Evolutionary conservation across 2,113 vertebrate genomes (phyloP).

Genomic region (Burhinus bistriatus): DNA sequence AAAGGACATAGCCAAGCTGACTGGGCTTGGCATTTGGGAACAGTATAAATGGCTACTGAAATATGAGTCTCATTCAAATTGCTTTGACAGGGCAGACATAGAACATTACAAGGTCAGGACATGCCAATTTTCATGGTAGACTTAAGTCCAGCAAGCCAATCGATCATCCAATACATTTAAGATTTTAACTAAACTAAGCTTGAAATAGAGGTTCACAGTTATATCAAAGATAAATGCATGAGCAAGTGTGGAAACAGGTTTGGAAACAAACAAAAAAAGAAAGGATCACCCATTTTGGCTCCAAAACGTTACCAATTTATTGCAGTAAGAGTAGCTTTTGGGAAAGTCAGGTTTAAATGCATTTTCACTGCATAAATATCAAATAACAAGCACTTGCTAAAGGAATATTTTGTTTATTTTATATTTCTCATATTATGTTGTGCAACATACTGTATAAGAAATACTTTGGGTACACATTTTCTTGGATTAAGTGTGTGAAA

Average conservation of each 20-base stretch:
- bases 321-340: not conserved
- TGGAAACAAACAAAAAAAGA: not conserved
- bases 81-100: not conserved
- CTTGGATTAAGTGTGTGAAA: not conserved
- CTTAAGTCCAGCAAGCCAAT: not conserved
- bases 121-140: slow-evolving; percentile 5
- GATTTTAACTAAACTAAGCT: slow-evolving; percentile 40
- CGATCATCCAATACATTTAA: not conserved
- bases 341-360: not conserved
- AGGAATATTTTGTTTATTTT: not conserved
- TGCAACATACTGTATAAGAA: not conserved
- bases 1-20: not conserved
- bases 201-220: slow-evolving; percentile 1
- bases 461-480: not conserved
- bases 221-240: not conserved
- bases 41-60: slow-evolving; percentile 1
- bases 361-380: not conserved
- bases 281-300: not conserved
- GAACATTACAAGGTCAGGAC: not conserved
- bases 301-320: not conserved
- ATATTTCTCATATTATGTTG: not conserved
- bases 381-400: not conserved
- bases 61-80: not conserved
- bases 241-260: not conserved
- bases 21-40: not conserved